phyloP scores from a whole-genome alignment of 2,113 vertebrate genomes.

The Microcebus jonahi region DNA sequence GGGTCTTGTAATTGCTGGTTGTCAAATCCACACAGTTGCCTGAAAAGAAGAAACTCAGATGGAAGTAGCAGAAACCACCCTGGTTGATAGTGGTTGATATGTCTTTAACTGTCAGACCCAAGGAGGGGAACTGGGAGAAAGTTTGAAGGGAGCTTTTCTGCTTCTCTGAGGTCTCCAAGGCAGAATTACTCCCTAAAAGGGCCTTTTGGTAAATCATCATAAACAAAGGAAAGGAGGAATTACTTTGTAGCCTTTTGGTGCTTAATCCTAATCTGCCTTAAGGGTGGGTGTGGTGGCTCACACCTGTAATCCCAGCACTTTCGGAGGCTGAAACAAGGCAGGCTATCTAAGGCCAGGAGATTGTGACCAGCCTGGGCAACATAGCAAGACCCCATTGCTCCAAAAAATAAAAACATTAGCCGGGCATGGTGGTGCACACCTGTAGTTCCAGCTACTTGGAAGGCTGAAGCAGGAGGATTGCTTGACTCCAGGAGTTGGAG shows the following conservation, averaged over 20 bases:
- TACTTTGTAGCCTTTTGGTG: background rate
- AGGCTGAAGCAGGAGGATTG: no score
- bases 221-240: background rate
- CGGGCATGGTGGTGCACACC: no score
- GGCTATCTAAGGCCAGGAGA: no score
- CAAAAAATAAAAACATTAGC: no score
- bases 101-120: background rate
- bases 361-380: no score
- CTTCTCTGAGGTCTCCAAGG: background rate
- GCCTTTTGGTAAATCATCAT: background rate
- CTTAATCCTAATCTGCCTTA: background rate
- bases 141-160: no score
- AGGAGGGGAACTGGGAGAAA: background rate
- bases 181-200: background rate
- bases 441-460: no score
- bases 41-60: constrained; percentile 7
- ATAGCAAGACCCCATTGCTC: no score
- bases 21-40: constrained; percentile 1
- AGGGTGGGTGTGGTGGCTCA: no score
- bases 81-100: background rate
- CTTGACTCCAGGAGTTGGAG: no score
- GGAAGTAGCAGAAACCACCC: background rate
- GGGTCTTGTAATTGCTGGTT: constrained; percentile 20
- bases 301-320: no score
- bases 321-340: no score